These are phyloP conservation scores for Drosophila kambysellisi DNA, from an alignment of 2,888 invertebrate species.

Conservation along the genomic window DNA sequence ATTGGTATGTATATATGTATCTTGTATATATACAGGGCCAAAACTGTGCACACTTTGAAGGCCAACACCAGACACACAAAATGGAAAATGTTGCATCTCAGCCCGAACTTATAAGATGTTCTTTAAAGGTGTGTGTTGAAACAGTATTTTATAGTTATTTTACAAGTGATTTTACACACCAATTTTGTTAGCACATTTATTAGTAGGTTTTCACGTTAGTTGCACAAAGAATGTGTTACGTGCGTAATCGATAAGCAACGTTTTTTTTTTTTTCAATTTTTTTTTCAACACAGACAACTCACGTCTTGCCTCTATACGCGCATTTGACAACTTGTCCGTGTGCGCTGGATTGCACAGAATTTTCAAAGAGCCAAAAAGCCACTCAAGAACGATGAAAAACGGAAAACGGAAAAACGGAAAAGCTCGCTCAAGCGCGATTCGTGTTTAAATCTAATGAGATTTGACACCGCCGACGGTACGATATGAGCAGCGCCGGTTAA, in stretches of 20 bases:
- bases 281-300: slow-evolving; percentile 34
- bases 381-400: slow-evolving; percentile 59
- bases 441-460: slow-evolving; percentile 67
- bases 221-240: slow-evolving; percentile 59
- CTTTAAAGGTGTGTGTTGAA: not conserved
- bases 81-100: slow-evolving; percentile 15
- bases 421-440: slow-evolving; percentile 77
- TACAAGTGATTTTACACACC: slow-evolving; percentile 17
- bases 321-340: slow-evolving; percentile 63
- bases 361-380: slow-evolving; percentile 44
- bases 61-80: slow-evolving; percentile 57
- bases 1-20: not conserved
- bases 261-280: slow-evolving; percentile 33
- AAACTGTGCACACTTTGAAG: slow-evolving; percentile 68
- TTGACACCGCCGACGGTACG: slow-evolving; percentile 58
- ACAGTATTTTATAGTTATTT: not conserved
- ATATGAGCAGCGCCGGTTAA: slow-evolving; percentile 38
- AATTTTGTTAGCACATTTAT: slow-evolving; percentile 42
- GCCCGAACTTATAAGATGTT: not conserved
- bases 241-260: slow-evolving; percentile 77
- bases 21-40: slow-evolving; percentile 32
- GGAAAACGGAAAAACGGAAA: slow-evolving; percentile 72
- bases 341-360: slow-evolving; percentile 31
- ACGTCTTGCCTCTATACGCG: slow-evolving; percentile 75
- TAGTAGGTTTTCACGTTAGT: slow-evolving; percentile 30